These are phyloP conservation scores for Xiphydria camelus DNA, from an alignment of 2,888 invertebrate species.

Conservation along the genomic window DNA sequence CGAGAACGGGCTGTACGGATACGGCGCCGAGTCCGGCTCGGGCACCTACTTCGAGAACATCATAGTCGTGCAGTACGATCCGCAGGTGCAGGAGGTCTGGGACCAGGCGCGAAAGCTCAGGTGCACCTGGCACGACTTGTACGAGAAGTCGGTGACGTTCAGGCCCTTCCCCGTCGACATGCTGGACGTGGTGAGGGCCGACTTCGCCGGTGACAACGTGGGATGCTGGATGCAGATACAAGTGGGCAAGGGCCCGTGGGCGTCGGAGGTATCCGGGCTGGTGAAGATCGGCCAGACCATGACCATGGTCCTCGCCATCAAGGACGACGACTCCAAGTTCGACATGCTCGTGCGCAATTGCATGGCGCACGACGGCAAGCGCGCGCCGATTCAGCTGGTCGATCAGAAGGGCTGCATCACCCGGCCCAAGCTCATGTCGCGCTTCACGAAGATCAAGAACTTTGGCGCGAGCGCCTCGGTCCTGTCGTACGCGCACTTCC, in stretches of 20 bases:
- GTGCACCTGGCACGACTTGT: constrained; percentile 95
- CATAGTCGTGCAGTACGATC: constrained; percentile 91
- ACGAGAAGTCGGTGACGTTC: constrained; percentile 93
- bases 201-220: constrained; percentile 93
- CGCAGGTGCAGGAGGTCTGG: constrained; percentile 91
- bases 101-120: constrained; percentile 90
- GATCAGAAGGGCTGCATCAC: constrained; percentile 92
- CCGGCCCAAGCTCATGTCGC: constrained; percentile 88
- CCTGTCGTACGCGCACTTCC: constrained; percentile 89
- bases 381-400: constrained; percentile 90
- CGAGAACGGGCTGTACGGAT: constrained; percentile 85
- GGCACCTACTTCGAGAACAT: constrained; percentile 94
- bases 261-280: constrained; percentile 89
- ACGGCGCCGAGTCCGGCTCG: constrained; percentile 84
- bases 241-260: constrained; percentile 94
- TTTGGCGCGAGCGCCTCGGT: constrained; percentile 93
- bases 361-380: constrained; percentile 91
- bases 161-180: constrained; percentile 94
- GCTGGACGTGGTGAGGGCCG: constrained; percentile 91
- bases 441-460: constrained; percentile 93
- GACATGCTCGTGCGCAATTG: constrained; percentile 95
- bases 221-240: constrained; percentile 98
- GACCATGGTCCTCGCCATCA: constrained; percentile 95
- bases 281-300: constrained; percentile 95
- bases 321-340: constrained; percentile 92